Conservation (phyloP, 2,888 invertebrate species). For the Lasius fuliginosus region DNA sequence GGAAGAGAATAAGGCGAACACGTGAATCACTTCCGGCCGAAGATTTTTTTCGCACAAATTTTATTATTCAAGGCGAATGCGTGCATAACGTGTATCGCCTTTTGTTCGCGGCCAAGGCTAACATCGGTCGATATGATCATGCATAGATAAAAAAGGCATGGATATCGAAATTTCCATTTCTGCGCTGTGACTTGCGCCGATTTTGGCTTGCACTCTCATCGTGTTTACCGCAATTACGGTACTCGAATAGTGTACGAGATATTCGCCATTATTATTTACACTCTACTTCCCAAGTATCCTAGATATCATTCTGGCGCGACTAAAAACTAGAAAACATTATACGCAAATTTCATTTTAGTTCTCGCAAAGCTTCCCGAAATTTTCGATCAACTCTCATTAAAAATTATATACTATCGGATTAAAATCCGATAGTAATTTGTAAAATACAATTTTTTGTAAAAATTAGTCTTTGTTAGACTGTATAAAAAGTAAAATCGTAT, state of each 20-base stretch:
- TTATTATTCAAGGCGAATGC: slow-evolving; percentile 51
- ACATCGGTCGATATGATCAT: background rate
- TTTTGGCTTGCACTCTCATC: slow-evolving; percentile 20
- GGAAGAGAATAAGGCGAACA: slow-evolving; percentile 21
- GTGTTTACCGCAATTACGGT: background rate
- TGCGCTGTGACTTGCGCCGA: background rate
- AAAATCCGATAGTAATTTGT: background rate
- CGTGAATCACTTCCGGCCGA: slow-evolving; percentile 42
- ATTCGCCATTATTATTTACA: slow-evolving; percentile 22
- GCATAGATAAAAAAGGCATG: background rate
- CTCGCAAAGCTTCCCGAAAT: background rate
- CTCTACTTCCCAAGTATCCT: slow-evolving; percentile 10
- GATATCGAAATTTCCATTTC: slow-evolving; percentile 4
- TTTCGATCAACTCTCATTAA: background rate
- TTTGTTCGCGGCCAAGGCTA: slow-evolving; percentile 48
- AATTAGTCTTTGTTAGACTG: background rate
- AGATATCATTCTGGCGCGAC: slow-evolving; percentile 8
- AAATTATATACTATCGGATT: background rate
- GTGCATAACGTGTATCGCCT: slow-evolving; percentile 11
- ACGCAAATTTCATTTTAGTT: background rate
- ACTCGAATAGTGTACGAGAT: background rate
- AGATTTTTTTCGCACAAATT: slow-evolving; percentile 36
- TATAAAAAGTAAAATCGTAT: background rate
- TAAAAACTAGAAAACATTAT: slow-evolving; percentile 11
- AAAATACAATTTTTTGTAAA: background rate